A percentile compares a stretch with the other conserved stretches of the same genome.
Evolutionary conservation across 2,797 vertebrate species (phyloP).

Genomic region (Decapterus maruadsi): DNA sequence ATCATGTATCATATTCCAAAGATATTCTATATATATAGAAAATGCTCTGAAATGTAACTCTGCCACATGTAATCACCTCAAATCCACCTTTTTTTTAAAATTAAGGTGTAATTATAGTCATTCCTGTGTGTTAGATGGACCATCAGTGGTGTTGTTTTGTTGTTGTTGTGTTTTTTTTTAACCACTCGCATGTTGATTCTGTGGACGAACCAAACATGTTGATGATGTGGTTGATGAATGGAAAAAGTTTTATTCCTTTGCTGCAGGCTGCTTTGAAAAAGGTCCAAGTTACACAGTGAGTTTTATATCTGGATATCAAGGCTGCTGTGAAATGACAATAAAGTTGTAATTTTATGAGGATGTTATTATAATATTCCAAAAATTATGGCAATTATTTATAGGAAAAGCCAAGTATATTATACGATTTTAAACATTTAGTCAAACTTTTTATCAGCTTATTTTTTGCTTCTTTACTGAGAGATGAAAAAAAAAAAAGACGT

Average conservation of each 20-base stretch:
- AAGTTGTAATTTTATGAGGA: neutral
- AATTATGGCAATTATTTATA: neutral
- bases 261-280: slow-evolving; percentile 9
- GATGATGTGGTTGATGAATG: neutral
- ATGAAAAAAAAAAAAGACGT: neutral
- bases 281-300: neutral
- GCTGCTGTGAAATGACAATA: no score
- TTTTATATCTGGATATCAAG: neutral
- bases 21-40: slow-evolving; percentile 22
- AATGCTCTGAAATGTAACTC: slow-evolving; percentile 27
- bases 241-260: neutral
- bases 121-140: slow-evolving; percentile 17
- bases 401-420: neutral
- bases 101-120: slow-evolving; percentile 46
- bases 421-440: neutral
- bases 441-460: neutral
- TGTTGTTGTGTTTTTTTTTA: neutral
- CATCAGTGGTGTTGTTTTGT: neutral
- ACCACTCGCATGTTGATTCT: neutral
- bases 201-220: slow-evolving; percentile 9
- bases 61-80: slow-evolving; percentile 31
- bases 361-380: neutral
- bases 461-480: neutral
- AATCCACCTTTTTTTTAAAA: slow-evolving; percentile 42
- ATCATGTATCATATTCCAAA: slow-evolving; percentile 61